Evolutionary conservation across 1,140 invertebrate genomes (phyloP).

Genomic region (Protaetia brevitarsis): DNA sequence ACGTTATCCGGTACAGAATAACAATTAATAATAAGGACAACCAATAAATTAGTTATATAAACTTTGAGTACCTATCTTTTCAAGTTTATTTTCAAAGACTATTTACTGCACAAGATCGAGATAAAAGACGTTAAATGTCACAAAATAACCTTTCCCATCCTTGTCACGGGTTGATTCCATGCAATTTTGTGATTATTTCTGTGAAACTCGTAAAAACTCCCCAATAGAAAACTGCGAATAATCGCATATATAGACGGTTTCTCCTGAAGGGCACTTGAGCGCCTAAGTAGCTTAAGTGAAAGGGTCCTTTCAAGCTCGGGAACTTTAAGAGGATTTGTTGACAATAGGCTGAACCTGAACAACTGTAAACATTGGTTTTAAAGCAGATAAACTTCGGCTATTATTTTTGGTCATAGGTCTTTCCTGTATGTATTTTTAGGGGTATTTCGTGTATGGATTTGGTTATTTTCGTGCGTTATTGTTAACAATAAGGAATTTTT

Average conservation of each 20-base stretch:
- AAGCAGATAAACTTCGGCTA: not conserved
- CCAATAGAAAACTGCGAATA: not conserved
- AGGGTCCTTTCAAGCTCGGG: not conserved
- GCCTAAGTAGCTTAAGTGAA: slow-evolving; percentile 12
- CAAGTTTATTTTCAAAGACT: no score
- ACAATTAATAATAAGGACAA: no score
- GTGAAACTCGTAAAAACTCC: not conserved
- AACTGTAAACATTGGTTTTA: slow-evolving; percentile 17
- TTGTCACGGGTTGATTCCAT: not conserved
- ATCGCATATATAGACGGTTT: not conserved
- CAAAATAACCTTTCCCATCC: no score
- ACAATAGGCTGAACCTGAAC: slow-evolving; percentile 2
- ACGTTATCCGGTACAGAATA: no score
- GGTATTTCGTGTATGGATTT: no score
- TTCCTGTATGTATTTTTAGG: not conserved
- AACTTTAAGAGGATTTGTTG: slow-evolving; percentile 12
- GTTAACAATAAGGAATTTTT: no score
- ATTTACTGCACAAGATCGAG: no score
- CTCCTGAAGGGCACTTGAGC: not conserved
- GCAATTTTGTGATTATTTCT: not conserved
- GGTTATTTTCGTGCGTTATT: no score
- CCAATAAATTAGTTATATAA: no score
- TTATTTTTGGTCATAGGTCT: not conserved
- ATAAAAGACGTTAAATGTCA: no score
- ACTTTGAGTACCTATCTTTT: no score